Percentiles rank a stretch among this genome's conserved stretches.
Evolutionary conservation across 2,113 vertebrate genomes (phyloP).

Genomic region (Poeciliopsis occidentalis): DNA sequence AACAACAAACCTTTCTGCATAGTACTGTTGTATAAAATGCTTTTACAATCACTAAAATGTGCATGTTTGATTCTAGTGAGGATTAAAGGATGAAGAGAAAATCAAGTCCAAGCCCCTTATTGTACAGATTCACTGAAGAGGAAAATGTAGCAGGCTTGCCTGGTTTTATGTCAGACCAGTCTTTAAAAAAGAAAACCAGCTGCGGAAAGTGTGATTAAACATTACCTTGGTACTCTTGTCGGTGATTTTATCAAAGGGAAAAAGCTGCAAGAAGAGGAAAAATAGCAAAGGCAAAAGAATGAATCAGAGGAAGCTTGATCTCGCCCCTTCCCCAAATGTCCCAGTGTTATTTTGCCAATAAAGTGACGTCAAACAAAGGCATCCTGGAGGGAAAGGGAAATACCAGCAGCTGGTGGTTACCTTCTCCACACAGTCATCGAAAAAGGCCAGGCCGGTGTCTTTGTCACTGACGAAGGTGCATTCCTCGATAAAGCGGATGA

Average conservation of each 20-base stretch:
- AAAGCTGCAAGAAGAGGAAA: conserved; percentile 84
- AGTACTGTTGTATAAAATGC: background rate
- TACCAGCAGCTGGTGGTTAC: conserved; percentile 72
- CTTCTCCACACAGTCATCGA: conserved; percentile 98
- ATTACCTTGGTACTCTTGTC: conserved; percentile 96
- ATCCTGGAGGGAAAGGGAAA: conserved; percentile 29
- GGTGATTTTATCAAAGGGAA: conserved; percentile 91
- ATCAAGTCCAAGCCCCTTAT: conserved; percentile 13
- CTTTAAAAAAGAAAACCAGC: background rate
- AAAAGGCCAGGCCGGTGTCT: conserved; percentile 97
- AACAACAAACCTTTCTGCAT: background rate
- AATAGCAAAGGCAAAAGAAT: conserved; percentile 64
- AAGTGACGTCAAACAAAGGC: conserved; percentile 45
- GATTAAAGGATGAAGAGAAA: conserved; percentile 28
- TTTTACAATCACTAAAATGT: conserved; percentile 7
- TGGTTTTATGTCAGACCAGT: conserved; percentile 8
- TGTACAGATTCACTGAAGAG: background rate
- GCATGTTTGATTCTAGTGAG: conserved; percentile 11
- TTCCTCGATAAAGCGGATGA: conserved; percentile 98
- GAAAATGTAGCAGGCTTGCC: background rate
- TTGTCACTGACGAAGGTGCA: conserved; percentile 99
- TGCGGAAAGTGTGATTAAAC: conserved; percentile 44
- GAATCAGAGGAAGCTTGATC: conserved; percentile 74
- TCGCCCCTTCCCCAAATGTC: conserved; percentile 46
- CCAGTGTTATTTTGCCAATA: conserved; percentile 49